Evolutionary conservation across 1,140 invertebrate species (phyloP).

Genomic region (Drosophila obscura): DNA sequence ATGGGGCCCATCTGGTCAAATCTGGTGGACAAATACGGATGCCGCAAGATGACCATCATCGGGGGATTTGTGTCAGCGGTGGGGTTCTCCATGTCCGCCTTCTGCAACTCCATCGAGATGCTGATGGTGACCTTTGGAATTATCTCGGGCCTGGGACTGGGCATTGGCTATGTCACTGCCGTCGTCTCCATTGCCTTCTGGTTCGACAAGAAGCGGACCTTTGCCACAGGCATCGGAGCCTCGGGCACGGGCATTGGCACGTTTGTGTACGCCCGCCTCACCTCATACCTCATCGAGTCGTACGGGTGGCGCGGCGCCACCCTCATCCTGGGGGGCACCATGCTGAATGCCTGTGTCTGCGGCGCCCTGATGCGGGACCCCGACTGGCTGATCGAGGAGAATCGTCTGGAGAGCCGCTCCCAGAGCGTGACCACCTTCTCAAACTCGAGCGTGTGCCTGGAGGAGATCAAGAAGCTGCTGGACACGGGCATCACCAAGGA

Average conservation of each 20-base stretch:
- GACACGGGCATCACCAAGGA: slow-evolving; percentile 88
- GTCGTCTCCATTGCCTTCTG: slow-evolving; percentile 97
- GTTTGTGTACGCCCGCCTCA: slow-evolving; percentile 89
- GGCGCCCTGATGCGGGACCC: slow-evolving; percentile 94
- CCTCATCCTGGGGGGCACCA: slow-evolving; percentile 91
- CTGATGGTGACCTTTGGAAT: slow-evolving; percentile 94
- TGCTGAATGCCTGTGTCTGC: slow-evolving; percentile 94
- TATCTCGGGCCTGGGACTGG: slow-evolving; percentile 93
- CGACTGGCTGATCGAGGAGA: slow-evolving; percentile 89
- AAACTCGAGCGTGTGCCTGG: slow-evolving; percentile 84
- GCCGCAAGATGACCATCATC: slow-evolving; percentile 91
- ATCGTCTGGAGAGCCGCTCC: slow-evolving; percentile 83
- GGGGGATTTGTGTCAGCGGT: slow-evolving; percentile 90
- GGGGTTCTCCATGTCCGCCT: slow-evolving; percentile 92
- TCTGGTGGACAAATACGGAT: slow-evolving; percentile 94
- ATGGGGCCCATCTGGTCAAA: slow-evolving; percentile 89
- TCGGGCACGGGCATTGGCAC: slow-evolving; percentile 95
- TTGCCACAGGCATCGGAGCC: slow-evolving; percentile 95
- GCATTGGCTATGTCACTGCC: slow-evolving; percentile 94
- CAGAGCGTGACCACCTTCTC: slow-evolving; percentile 83
- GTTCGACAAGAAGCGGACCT: slow-evolving; percentile 95
- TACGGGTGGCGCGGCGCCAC: slow-evolving; percentile 95
- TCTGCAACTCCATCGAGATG: slow-evolving; percentile 89
- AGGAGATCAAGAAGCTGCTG: slow-evolving; percentile 88
- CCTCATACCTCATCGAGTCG: slow-evolving; percentile 90